Percentiles rank a stretch among this genome's conserved stretches.
Evolutionary conservation across 2,113 vertebrate genomes (phyloP).

Genomic region (Delphinapterus leucas): DNA sequence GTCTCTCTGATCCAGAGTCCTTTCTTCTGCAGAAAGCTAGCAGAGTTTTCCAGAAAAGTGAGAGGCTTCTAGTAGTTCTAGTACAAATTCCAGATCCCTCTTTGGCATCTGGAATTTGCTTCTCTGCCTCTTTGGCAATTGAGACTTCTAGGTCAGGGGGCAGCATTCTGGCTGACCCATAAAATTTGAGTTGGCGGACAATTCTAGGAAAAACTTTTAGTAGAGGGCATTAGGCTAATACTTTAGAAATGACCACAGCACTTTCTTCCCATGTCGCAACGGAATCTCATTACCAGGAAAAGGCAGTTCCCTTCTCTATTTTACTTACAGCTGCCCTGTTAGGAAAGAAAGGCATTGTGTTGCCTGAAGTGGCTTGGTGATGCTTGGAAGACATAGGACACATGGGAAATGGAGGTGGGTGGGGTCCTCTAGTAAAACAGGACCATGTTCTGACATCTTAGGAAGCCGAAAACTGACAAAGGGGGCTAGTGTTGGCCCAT

Average conservation of each 20-base stretch:
- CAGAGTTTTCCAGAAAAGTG: neutral
- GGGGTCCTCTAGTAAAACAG: neutral
- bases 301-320: neutral
- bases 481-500: neutral
- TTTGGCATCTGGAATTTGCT: neutral
- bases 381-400: neutral
- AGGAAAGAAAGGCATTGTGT: neutral
- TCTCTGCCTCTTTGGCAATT: slow-evolving; percentile 9
- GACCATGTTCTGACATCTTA: neutral
- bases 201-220: slow-evolving; percentile 41
- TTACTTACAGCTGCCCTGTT: neutral
- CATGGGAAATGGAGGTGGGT: neutral
- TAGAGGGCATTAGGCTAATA: slow-evolving; percentile 21
- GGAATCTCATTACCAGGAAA: neutral
- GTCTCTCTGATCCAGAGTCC: neutral
- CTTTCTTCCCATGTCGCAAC: neutral
- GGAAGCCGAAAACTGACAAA: neutral
- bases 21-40: neutral
- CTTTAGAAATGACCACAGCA: neutral
- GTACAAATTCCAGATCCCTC: neutral
- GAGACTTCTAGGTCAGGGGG: slow-evolving; percentile 23
- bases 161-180: slow-evolving; percentile 18
- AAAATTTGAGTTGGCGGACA: slow-evolving; percentile 29
- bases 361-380: neutral
- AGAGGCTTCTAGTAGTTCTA: slow-evolving; percentile 11